Evolutionary conservation across 2,113 vertebrate species (phyloP), one percentile per base, ranked within the genome.

Genomic region (Gasterosteus aculeatus): DNA sequence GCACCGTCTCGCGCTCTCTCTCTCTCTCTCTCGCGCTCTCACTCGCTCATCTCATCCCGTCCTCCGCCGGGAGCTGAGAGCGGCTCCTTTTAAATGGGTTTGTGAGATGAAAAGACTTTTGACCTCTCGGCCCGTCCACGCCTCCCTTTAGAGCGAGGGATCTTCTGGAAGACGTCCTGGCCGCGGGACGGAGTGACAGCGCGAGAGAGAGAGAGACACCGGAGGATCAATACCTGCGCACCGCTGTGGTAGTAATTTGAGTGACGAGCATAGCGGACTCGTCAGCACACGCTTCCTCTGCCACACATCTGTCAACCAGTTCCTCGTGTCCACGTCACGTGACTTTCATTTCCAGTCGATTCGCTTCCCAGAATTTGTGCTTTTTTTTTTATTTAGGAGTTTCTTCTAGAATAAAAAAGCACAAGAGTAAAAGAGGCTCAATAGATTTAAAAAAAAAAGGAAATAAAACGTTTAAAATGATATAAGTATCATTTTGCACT

Each of bases 51-150:
- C 82, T 88, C 71, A 75, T 88, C 69, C 75, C 57, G 8, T 16
- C 61, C n/a, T 72, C 58, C 41, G 0, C 22, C 10, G 72, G 85
- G 77, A 84, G n/a, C 59, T 2, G 29, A 73, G 56, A 76, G 67
- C 69, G 53, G 51, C 73, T 26, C 18, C 22, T 22, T 76, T 83
- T 68, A 59, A 88, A 88, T 77, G 47, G 74, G 79, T 88, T 69
- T 5, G 38, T 54, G 70, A 82, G 84, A 79, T 84, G 73, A 88
- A 80, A 75, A 85, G 74, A 39, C 56, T 29, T 19, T 49, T 11
- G 3, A 39, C 47, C 67, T 16, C 81, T 75, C 19, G 41, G 58
- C 29, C 78, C 2, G 67, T 78, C 86, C 80, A 88, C 62, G 79
- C 29, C 51, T 78, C 68, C 57, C 61, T 49, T 46, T 65, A 73